Evolutionary conservation across 2,113 vertebrate species (phyloP).

Genomic region (Hymenochirus boettgeri): DNA sequence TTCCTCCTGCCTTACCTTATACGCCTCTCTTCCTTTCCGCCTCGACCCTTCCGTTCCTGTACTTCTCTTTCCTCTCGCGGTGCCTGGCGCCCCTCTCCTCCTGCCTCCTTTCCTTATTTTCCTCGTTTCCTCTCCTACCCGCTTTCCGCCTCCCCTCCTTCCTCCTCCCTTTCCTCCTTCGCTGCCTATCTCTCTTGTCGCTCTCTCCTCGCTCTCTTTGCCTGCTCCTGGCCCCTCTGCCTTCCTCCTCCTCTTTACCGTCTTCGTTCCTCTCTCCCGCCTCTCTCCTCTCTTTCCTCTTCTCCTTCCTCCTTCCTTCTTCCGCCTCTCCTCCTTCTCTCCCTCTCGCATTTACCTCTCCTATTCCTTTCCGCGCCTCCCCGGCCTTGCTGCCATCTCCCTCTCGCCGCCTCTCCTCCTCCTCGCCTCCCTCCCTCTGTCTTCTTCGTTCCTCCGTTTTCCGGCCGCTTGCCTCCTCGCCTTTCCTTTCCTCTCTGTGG

Average conservation of each 20-base stretch:
- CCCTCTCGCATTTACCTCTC: neutral
- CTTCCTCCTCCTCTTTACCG: too few relatives aligned
- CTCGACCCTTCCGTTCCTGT: neutral
- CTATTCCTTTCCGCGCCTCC: neutral
- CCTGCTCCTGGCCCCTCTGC: too few relatives aligned
- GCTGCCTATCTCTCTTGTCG: neutral
- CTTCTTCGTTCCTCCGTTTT: neutral
- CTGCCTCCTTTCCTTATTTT: neutral
- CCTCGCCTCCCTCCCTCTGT: too few relatives aligned
- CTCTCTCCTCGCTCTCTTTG: neutral
- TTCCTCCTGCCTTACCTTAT: neutral
- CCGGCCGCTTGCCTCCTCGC: neutral
- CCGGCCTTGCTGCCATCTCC: neutral
- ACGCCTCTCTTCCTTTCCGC: neutral
- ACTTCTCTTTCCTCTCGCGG: neutral
- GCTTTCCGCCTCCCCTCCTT: too few relatives aligned
- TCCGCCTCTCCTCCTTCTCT: too few relatives aligned
- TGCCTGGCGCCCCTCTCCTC: neutral
- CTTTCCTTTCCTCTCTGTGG: neutral
- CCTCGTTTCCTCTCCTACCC: neutral
- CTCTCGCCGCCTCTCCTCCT: neutral
- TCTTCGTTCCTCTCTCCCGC: too few relatives aligned
- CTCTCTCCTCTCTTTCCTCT: neutral
- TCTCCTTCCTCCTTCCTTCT: neutral
- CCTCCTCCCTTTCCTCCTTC: neutral